Conservation (phyloP, 2,797 vertebrate genomes). For the Selene dorsalis region DNA sequence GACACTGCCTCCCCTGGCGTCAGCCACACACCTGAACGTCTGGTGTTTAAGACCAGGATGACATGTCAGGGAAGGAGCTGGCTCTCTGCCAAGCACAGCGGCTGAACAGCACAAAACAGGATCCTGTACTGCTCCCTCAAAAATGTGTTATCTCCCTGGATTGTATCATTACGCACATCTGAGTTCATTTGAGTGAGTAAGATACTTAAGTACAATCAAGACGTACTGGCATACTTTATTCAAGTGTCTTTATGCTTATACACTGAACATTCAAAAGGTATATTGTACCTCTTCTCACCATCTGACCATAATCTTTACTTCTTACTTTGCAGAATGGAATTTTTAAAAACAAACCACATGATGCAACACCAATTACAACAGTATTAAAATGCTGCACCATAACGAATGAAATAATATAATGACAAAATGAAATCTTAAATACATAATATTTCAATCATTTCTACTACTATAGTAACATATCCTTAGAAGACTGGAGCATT, state of each 20-base stretch:
- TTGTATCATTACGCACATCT: background rate
- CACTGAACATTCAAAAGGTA: conserved; percentile 8
- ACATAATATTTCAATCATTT: background rate
- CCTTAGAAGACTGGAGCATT: background rate
- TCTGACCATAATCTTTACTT: background rate
- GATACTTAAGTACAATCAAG: conserved; percentile 7
- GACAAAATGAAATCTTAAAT: background rate
- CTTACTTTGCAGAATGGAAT: background rate
- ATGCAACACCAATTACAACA: too few relatives aligned
- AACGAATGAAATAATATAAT: background rate
- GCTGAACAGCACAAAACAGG: conserved; percentile 12
- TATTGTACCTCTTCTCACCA: background rate
- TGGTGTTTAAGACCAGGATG: conserved; percentile 36
- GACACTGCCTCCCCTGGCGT: conserved; percentile 52
- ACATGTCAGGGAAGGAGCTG: conserved; percentile 22
- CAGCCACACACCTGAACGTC: conserved; percentile 49
- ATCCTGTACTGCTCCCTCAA: conserved; percentile 7
- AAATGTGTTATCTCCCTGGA: background rate
- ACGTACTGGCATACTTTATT: background rate
- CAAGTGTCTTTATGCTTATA: background rate
- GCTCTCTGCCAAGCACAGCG: conserved; percentile 29
- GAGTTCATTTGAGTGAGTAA: background rate
- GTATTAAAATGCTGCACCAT: background rate
- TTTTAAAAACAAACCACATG: background rate
- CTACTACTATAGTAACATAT: background rate